Conservation (phyloP, 2,888 invertebrate genomes). For the Patella caerulea region DNA sequence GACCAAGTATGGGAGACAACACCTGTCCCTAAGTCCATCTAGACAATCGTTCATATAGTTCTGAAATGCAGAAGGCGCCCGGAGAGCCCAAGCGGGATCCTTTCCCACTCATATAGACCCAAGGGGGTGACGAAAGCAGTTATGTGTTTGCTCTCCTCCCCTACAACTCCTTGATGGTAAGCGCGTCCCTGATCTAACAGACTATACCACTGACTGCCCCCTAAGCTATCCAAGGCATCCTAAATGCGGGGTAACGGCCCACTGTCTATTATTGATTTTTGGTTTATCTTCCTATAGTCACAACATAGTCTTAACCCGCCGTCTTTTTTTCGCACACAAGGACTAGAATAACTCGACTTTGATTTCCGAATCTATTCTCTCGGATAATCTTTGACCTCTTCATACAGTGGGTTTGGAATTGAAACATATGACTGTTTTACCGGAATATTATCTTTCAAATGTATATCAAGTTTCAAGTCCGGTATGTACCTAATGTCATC, state of each 20-base stretch:
- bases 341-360: neutral
- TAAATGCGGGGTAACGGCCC: neutral
- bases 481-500: slow-evolving; percentile 13
- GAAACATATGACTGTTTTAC: slow-evolving; percentile 12
- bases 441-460: neutral
- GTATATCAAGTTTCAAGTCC: slow-evolving; percentile 9
- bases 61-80: slow-evolving; percentile 15
- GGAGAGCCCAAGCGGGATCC: slow-evolving; percentile 20
- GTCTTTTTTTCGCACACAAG: slow-evolving; percentile 13
- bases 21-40: slow-evolving; percentile 12
- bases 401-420: slow-evolving; percentile 13
- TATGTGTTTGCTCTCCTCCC: neutral
- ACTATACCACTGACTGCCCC: slow-evolving; percentile 14
- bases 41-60: slow-evolving; percentile 23
- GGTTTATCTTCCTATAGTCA: slow-evolving; percentile 17
- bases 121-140: slow-evolving; percentile 18
- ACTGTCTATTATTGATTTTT: slow-evolving; percentile 1
- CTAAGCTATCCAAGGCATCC: neutral
- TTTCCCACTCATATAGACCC: slow-evolving; percentile 32
- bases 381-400: slow-evolving; percentile 21
- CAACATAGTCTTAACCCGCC: slow-evolving; percentile 13
- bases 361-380: neutral
- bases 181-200: slow-evolving; percentile 16
- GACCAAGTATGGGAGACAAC: slow-evolving; percentile 23
- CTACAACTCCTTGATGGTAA: slow-evolving; percentile 27